Percentiles rank a stretch among this genome's conserved stretches.
phyloP scores from a whole-genome alignment of 2,797 vertebrate species.

The Halcyon chelicuti region DNA sequence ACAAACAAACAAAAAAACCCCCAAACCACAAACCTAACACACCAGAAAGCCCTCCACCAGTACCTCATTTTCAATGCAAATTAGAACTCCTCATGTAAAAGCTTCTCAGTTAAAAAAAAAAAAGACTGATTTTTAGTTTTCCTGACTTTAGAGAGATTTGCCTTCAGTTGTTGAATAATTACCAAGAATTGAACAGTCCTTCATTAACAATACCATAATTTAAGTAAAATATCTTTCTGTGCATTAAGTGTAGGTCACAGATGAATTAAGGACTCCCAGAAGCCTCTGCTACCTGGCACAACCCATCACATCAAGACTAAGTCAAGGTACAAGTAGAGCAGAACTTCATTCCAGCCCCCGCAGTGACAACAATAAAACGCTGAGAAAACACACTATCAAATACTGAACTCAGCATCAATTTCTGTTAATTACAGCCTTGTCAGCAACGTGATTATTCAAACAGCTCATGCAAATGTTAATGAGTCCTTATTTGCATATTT shows the following conservation, averaged over 20 bases:
- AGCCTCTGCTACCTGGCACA: slow-evolving; percentile 80
- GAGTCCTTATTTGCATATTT: slow-evolving; percentile 99
- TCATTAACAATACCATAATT: slow-evolving; percentile 63
- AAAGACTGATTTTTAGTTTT: slow-evolving; percentile 46
- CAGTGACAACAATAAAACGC: slow-evolving; percentile 86
- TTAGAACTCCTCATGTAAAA: slow-evolving; percentile 43
- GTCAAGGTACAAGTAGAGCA: slow-evolving; percentile 84
- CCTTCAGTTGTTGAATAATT: slow-evolving; percentile 54
- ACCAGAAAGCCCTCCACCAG: neutral
- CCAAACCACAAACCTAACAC: neutral
- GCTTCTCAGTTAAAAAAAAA: neutral
- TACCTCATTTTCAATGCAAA: slow-evolving; percentile 39
- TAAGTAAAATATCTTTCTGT: slow-evolving; percentile 76
- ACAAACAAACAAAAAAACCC: too few species aligned
- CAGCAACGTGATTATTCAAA: slow-evolving; percentile 99
- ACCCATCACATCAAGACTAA: slow-evolving; percentile 77
- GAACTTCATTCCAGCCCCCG: slow-evolving; percentile 85
- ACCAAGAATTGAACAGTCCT: slow-evolving; percentile 43
- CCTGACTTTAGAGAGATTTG: slow-evolving; percentile 60
- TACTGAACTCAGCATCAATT: slow-evolving; percentile 96
- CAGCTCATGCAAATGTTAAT: slow-evolving; percentile 99
- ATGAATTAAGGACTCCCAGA: slow-evolving; percentile 74
- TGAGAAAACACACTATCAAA: slow-evolving; percentile 88
- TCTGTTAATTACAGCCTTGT: slow-evolving; percentile 97
- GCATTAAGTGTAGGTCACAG: slow-evolving; percentile 72